Base-by-base conservation (phyloP, 2,113 vertebrate genomes). In the Lates calcarifer region DNA sequence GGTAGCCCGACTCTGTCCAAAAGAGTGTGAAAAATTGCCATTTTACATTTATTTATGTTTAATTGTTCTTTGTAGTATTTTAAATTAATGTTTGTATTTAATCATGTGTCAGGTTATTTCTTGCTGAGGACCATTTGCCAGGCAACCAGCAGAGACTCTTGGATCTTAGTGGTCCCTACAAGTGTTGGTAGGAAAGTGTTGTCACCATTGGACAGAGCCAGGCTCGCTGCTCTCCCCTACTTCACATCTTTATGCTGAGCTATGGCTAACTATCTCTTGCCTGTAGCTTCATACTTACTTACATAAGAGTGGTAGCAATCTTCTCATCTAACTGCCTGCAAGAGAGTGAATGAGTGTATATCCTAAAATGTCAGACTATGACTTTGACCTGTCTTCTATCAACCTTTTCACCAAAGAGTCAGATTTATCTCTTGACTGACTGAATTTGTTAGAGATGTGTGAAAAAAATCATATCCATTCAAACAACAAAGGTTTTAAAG, bases 391-490 rank as follows among this genome's bases (percentile, higher is more conserved):
- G 1, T 69, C 29, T 20, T 29, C 14, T 7, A 64, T 65, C 37
- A 35, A 11, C 22, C 37, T 57, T 64, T 64, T 64, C 18, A 62
- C 11, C 10, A 1, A n/a, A 4, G 11, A 35, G 5, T 60, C 5
- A 1, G 24, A 47, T 76, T 69, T 73, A 64, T 72, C 11, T 81
- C 15, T 43, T 43, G 6, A 58, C n/a, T 72, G 20, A 31, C 31
- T 31, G 4, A 53, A 14, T 62, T 12, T 13, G 2, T 12, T 33
- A 6, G 12, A 43, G 24, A 70, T 4, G n/a, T 65, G 26, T 14
- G 0, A 39, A 53, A 65, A 33, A 31, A 6, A 6, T 72, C 0
- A 61, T 13, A 4, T 28, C 49, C 3, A 0, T 68, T 28, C 33
- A 28, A 5, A 1, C 9, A 41, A 28, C 60, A 39, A 39, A 22